Evolutionary conservation across 2,797 vertebrate species (phyloP), one percentile per base, ranked within the genome.

Genomic region (Gymnopithys bicolor): DNA sequence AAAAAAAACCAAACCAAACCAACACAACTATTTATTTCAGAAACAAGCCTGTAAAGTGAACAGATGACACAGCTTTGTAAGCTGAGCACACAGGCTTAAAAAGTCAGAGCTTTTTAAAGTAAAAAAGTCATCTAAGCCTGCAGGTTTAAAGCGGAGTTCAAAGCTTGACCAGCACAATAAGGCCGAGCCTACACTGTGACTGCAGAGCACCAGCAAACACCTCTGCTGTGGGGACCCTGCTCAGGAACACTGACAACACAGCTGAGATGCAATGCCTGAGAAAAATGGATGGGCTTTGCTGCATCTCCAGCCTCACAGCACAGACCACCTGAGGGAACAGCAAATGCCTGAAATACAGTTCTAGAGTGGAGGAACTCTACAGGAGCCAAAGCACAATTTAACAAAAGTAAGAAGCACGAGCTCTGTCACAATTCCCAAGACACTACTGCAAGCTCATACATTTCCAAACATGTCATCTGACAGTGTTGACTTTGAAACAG

Each of bases 381-480:
- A 83, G 88, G 74, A 56, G 25, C 60, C 82, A 87, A 86, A 94
- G 91, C 53, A 88, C 16, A 43, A 22, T 67, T 91, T 63, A 89
- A 91, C 73, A 82, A 30, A 96, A 87, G 41, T 14, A 94, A 73
- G 63, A 74, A 87, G 45, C 78, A 77, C 43, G 73, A 92, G 67
- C 69, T 88, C 92, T 80, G 55, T 32, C 62, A 28, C 60, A 83
- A 82, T 84, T 90, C 73, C 74, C 80, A 86, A 94, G 87, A 79
- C 43, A 64, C 39, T 51, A 41, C 76, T 66, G 70, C 64, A 94
- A 91, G 74, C 30, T 87, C 75, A 17, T 51, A 81, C 2, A 1
- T 95, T 97, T 95, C 75, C 45, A 95, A 96, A 94, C 37, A 51
- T 35, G 25, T 89, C 62, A 91, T 81, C 93, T 91, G 88, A 92